phyloP scores from a whole-genome alignment of 2,888 invertebrate species.

The Pachydiplax longipennis region DNA sequence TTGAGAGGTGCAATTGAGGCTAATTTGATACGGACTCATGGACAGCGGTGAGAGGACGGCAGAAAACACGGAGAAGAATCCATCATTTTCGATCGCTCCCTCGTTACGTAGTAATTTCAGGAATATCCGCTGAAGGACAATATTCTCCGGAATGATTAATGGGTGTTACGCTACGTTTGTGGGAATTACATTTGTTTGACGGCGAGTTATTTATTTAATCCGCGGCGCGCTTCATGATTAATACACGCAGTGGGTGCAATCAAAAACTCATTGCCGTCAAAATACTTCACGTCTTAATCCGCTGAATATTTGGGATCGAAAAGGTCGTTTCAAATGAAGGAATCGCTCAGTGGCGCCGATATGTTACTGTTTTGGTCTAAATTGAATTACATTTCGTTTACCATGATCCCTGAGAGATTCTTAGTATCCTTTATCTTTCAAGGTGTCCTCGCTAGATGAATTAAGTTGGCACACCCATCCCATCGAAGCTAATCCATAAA shows the following conservation, averaged over 20 bases:
- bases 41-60: background rate
- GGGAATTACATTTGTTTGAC: slow-evolving; percentile 30
- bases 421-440: no score
- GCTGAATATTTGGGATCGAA: background rate
- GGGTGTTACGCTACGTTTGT: slow-evolving; percentile 1
- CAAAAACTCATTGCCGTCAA: background rate
- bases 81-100: slow-evolving; percentile 35
- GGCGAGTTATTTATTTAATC: slow-evolving; percentile 37
- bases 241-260: background rate
- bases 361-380: no score
- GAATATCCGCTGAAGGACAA: slow-evolving; percentile 16
- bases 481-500: no score
- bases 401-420: no score
- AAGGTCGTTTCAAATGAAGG: no score
- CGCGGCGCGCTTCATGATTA: slow-evolving; percentile 8
- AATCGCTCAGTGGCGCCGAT: no score
- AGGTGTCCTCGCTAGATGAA: no score
- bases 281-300: background rate
- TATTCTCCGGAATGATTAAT: slow-evolving; percentile 26
- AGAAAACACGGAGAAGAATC: slow-evolving; percentile 18
- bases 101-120: slow-evolving; percentile 29
- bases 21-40: slow-evolving; percentile 22
- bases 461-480: no score
- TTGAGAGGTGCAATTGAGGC: slow-evolving; percentile 16
- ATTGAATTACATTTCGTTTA: no score